Percentiles rank a stretch among this genome's conserved stretches.
These are phyloP conservation scores for Beaufortia kweichowensis DNA, from an alignment of 2,113 vertebrate genomes.

Conservation along the genomic window DNA sequence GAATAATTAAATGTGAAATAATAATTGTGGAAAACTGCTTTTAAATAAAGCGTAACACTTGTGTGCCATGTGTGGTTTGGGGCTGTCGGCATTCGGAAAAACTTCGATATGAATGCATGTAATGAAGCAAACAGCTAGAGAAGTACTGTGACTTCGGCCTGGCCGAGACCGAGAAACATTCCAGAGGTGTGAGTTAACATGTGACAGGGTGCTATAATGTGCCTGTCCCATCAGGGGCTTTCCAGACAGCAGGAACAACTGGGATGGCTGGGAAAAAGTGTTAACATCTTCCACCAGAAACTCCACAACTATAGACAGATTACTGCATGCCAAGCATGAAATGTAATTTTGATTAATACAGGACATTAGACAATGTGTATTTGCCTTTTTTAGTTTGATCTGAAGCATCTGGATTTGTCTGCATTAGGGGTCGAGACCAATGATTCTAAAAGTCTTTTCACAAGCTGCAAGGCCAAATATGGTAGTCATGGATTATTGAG, in stretches of 20 bases:
- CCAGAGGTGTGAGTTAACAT: conserved; percentile 65
- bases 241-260: conserved; percentile 48
- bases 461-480: background rate
- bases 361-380: background rate
- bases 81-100: conserved; percentile 48
- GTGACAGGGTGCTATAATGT: conserved; percentile 60
- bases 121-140: conserved; percentile 64
- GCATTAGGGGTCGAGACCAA: background rate
- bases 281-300: conserved; percentile 9
- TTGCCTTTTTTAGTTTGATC: conserved; percentile 12
- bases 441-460: background rate
- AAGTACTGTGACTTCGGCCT: conserved; percentile 60
- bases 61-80: background rate
- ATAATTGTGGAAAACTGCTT: background rate
- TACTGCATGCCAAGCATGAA: background rate
- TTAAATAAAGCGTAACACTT: background rate
- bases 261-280: conserved; percentile 40
- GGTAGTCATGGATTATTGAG: background rate
- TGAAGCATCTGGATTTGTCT: background rate
- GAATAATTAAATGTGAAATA: background rate
- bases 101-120: conserved; percentile 36
- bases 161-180: conserved; percentile 65
- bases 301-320: background rate
- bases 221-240: conserved; percentile 62
- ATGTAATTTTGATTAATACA: conserved; percentile 2